These are phyloP conservation scores for Corythoichthys haematopterus DNA, from an alignment of 2,113 vertebrate genomes.

Conservation along the genomic window DNA sequence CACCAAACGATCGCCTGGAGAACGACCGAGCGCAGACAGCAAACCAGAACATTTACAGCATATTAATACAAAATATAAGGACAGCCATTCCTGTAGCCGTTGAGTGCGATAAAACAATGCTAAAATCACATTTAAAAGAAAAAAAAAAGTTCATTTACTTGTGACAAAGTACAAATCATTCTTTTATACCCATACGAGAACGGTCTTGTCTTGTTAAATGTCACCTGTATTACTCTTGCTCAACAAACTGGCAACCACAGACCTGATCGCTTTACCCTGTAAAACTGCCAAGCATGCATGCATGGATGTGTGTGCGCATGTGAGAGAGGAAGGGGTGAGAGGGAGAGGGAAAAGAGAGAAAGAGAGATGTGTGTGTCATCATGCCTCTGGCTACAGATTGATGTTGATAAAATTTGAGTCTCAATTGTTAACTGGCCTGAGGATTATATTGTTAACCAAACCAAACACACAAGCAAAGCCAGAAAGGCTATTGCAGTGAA, in stretches of 20 bases:
- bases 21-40: constrained; percentile 29
- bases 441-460: constrained; percentile 13
- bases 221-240: constrained; percentile 33
- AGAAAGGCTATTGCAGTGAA: background rate
- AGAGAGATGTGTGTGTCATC: constrained; percentile 25
- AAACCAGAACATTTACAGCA: constrained; percentile 36
- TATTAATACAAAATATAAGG: constrained; percentile 30
- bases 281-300: constrained; percentile 35
- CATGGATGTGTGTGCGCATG: constrained; percentile 15
- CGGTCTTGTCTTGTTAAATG: constrained; percentile 43
- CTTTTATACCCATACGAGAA: constrained; percentile 20
- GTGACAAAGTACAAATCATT: constrained; percentile 11
- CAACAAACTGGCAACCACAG: constrained; percentile 35
- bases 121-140: constrained; percentile 48
- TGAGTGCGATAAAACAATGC: constrained; percentile 34
- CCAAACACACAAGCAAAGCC: background rate
- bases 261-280: constrained; percentile 37
- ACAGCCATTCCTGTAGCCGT: constrained; percentile 34
- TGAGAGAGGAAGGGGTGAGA: background rate
- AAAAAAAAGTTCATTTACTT: constrained; percentile 43
- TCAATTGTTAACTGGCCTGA: constrained; percentile 9
- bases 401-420: constrained; percentile 31
- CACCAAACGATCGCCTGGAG: constrained; percentile 37
- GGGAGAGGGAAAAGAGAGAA: background rate
- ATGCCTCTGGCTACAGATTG: constrained; percentile 27